Conservation (phyloP, 1,140 invertebrate species). For the Eumeta japonica region DNA sequence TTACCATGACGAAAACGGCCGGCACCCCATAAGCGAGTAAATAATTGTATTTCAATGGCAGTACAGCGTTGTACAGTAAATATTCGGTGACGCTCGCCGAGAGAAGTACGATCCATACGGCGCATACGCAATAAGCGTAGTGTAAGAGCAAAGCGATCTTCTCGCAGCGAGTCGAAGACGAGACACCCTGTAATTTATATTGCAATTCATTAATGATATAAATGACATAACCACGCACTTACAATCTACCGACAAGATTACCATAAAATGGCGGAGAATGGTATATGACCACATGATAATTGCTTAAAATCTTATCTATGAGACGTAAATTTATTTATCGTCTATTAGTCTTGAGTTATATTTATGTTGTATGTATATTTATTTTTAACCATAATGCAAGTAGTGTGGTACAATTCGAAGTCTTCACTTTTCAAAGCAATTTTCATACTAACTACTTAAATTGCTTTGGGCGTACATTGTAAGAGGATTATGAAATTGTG, state of each 20-base stretch:
- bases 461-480: too few species aligned
- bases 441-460: too few species aligned
- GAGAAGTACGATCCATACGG: conserved; percentile 63
- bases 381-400: too few species aligned
- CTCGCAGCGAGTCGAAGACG: conserved; percentile 61
- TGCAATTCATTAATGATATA: conserved; percentile 1
- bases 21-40: conserved; percentile 59
- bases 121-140: conserved; percentile 66
- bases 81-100: conserved; percentile 41
- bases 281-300: neutral
- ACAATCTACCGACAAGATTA: neutral
- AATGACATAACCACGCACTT: too few species aligned
- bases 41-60: conserved; percentile 53
- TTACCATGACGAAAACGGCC: conserved; percentile 59
- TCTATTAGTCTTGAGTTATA: too few species aligned
- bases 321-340: too few species aligned
- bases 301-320: too few species aligned
- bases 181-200: conserved; percentile 61
- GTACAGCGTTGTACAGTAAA: conserved; percentile 29
- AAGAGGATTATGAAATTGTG: too few species aligned
- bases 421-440: too few species aligned
- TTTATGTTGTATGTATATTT: too few species aligned
- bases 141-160: conserved; percentile 65
- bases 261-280: neutral
- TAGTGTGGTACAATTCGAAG: too few species aligned